Conservation (phyloP, 2,113 vertebrate genomes). For the Hipposideros armiger region DNA sequence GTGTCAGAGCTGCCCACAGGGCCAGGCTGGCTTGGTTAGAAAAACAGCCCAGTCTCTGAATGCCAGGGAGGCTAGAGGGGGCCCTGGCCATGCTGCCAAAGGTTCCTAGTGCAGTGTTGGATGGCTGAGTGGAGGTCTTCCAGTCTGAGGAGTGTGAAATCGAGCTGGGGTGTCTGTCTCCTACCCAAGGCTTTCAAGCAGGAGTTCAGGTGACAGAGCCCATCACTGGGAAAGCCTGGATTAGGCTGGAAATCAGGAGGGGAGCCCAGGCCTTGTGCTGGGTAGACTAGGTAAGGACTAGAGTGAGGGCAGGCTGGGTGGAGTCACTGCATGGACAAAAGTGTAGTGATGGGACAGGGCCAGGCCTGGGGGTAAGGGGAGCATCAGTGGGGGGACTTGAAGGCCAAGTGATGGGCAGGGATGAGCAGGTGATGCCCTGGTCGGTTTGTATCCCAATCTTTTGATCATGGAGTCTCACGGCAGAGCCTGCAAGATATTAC, state of each 20-base stretch:
- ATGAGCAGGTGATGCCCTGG: no score
- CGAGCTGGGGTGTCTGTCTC: not conserved
- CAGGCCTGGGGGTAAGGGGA: no score
- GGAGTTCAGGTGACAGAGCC: not conserved
- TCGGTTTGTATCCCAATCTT: not conserved
- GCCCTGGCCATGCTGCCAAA: accelerated
- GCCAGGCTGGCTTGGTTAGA: no score
- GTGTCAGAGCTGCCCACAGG: not conserved
- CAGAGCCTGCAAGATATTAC: no score
- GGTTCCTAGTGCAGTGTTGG: accelerated
- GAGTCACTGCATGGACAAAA: accelerated
- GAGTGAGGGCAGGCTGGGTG: no score
- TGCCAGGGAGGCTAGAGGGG: accelerated
- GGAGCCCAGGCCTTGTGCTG: not conserved
- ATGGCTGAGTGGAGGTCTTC: not conserved
- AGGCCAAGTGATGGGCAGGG: not conserved
- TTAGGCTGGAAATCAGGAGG: not conserved
- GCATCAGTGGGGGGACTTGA: accelerated
- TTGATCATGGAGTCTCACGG: not conserved
- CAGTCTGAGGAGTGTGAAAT: not conserved
- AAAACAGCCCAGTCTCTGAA: not conserved
- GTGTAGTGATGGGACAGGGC: accelerated
- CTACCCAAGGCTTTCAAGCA: not conserved
- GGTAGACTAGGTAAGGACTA: not conserved
- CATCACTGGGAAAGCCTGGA: not conserved